Evolutionary conservation across 2,797 vertebrate species (phyloP), one percentile per base, ranked within the genome.

Genomic region (Pipistrellus pipistrellus): DNA sequence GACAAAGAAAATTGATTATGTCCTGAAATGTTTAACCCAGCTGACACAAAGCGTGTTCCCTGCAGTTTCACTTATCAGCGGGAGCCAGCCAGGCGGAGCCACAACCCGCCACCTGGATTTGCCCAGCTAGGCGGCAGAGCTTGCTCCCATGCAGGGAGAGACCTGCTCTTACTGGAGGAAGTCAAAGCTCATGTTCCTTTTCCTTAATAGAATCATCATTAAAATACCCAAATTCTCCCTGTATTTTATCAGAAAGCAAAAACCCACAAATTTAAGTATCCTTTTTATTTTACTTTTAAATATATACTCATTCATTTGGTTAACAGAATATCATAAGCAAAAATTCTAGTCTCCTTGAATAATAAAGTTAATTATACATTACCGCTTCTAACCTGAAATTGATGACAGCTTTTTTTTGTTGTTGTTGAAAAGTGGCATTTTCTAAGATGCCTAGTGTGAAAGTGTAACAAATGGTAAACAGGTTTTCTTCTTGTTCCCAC

Each of bases 401-500:
- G 23, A 35, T 90, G 85, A 88, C 32, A 90, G 30, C 25, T 51
- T 51, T 94, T 94, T 85, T 53, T 62, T 85, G 80, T 84, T 76
- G 80, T 62, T 85, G 80, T 84, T 76, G 80, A 88, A 83, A 85
- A 89, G 75, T 76, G 84, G 84, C 69, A 89, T 90, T 78, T 85
- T 57, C 25, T 75, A 62, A 84, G 78, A 80, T 4, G 38, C 25
- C 3, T 1, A 72, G 20, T 25, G 5, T 18, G 51, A 73, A 85
- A 66, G n/a, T 2, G 0, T 21, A n/a, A 18, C 41, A 93, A 72
- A 76, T 46, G 66, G 68, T 55, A 92, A 89, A 87, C 38, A 80
- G 77, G 35, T 73, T 87, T 94, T 71, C 69, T 80, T 23, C 14
- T 1, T 15, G 4, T 75, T 21, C 55, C 41, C 57, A 84, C 64